These are phyloP conservation scores for Alexandromys oeconomus DNA, from an alignment of 2,797 vertebrate species.

Conservation along the genomic window DNA sequence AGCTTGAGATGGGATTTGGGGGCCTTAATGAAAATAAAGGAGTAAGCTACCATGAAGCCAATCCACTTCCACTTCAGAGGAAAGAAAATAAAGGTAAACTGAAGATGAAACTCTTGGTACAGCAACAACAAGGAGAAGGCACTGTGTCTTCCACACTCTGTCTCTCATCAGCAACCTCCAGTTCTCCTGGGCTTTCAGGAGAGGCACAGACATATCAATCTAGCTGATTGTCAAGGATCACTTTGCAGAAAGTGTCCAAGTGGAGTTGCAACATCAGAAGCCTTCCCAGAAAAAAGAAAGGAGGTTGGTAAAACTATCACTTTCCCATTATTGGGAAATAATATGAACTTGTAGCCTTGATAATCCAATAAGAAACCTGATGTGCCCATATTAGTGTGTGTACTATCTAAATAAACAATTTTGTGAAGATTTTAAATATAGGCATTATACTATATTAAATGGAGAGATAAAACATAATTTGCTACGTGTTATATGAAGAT, in stretches of 20 bases:
- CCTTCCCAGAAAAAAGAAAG: slow-evolving; percentile 54
- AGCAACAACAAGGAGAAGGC: slow-evolving; percentile 46
- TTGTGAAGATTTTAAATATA: not conserved
- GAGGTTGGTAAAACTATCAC: not conserved
- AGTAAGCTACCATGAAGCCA: not conserved
- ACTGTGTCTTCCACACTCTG: slow-evolving; percentile 64
- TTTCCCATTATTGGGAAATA: slow-evolving; percentile 58
- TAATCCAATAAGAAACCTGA: slow-evolving; percentile 51
- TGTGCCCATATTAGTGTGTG: not conserved
- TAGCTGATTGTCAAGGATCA: slow-evolving; percentile 77
- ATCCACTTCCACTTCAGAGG: slow-evolving; percentile 53
- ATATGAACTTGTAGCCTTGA: slow-evolving; percentile 56
- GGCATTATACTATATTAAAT: not conserved
- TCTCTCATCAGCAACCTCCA: slow-evolving; percentile 80
- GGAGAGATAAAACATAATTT: not conserved
- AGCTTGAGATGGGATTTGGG: slow-evolving; percentile 4
- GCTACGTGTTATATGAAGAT: not conserved
- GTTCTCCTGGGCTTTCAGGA: slow-evolving; percentile 64
- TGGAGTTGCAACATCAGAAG: slow-evolving; percentile 65
- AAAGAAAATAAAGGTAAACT: slow-evolving; percentile 39
- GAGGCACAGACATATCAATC: slow-evolving; percentile 83
- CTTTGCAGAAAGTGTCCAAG: slow-evolving; percentile 68
- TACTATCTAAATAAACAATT: not conserved
- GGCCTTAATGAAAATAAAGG: slow-evolving; percentile 4
- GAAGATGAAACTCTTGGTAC: slow-evolving; percentile 26